These are phyloP conservation scores for Heteronetta atricapilla DNA, from an alignment of 2,113 vertebrate genomes.

Conservation along the genomic window DNA sequence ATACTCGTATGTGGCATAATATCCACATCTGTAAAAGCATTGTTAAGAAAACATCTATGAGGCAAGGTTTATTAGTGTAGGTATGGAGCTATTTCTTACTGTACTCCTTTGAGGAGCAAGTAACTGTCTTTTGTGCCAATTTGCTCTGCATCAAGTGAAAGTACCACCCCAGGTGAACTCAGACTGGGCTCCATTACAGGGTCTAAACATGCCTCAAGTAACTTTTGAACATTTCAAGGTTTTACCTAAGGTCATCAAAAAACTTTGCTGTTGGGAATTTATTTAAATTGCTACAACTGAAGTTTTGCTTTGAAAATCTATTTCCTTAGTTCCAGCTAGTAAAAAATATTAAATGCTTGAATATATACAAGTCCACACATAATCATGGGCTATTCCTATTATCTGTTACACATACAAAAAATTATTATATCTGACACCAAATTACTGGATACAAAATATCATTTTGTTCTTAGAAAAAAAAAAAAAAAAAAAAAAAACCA, in stretches of 20 bases:
- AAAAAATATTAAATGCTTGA: neutral
- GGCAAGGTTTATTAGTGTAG: neutral
- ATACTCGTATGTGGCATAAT: neutral
- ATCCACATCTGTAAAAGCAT: neutral
- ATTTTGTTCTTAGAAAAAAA: neutral
- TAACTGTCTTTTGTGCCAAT: neutral
- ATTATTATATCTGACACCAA: neutral
- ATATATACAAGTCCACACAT: neutral
- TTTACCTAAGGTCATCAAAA: neutral
- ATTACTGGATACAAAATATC: neutral
- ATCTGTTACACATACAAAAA: neutral
- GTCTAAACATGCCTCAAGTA: neutral
- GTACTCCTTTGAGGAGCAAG: neutral
- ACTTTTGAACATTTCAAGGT: neutral
- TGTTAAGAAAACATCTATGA: neutral
- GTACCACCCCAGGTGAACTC: neutral
- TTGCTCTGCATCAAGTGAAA: neutral
- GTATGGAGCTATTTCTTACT: neutral
- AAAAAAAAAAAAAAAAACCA: neutral
- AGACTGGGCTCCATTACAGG: neutral
- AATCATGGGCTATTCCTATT: neutral
- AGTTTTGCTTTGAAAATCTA: conserved; percentile 4
- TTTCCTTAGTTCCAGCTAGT: neutral
- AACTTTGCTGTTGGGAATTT: neutral
- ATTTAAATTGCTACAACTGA: neutral